Base-by-base conservation (phyloP, 2,113 vertebrate genomes). In the Poeciliopsis prolifica region DNA sequence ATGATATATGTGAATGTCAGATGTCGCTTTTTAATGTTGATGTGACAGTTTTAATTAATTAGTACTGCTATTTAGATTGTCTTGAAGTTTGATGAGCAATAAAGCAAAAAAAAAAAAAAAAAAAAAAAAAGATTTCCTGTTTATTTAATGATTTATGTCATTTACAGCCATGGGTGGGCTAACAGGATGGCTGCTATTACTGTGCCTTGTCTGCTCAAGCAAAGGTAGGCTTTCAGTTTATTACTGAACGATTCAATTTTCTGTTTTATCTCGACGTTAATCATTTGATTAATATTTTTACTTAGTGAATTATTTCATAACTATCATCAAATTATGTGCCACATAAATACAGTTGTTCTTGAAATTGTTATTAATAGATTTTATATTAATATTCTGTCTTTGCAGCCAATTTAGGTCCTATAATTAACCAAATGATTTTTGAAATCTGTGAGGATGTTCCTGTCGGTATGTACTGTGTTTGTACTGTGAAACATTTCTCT, bases 361-460 rank as follows among this genome's bases (percentile, higher is more conserved):
- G 19, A 17, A 17, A 48, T 48, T 17, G 15, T 48, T 19, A 48
- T 42, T 42, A 42, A 9, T 58, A 24, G 1, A n/a, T 10, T 4
- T 2, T 78, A 10, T 31, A 24, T 81, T 79, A 15, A 44, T 1
- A 51, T 60, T 76, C 31, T 79, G 7, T 80, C 75, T 85, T 24
- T 69, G 3, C 79, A 95, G 92, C 78, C 42, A 86, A 93, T 19
- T 28, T 0, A 1, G 1, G 28, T 30, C 93, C 93, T 42, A 0
- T 0, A 24, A n/a, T 95, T 31, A 0, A 0, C 0, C 0, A 0
- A 0, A 0, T 0, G 0, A 0, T 61, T 15, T 62, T 19, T 10
- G 0, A 0, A 0, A 2, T 94, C 22, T 82, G 76, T 48, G 92
- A 92, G 78, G 92, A 94, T 66, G 6, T 1, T 1, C 61, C 29